Percentiles rank a stretch among this genome's conserved stretches.
Conservation (phyloP, 2,113 vertebrate genomes). For the Prunella himalayana region DNA sequence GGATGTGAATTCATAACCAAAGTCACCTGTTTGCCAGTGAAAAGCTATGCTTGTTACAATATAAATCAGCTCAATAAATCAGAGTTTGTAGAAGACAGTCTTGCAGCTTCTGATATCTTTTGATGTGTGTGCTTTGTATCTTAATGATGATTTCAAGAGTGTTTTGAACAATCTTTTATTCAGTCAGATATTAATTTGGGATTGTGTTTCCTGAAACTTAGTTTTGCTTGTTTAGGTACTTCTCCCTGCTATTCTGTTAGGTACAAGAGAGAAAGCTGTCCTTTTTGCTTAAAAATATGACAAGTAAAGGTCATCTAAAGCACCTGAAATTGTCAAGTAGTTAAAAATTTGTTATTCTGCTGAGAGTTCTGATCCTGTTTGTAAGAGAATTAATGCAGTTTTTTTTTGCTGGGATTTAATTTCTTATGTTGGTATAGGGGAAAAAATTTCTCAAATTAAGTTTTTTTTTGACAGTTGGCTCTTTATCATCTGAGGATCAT, state of each 20-base stretch:
- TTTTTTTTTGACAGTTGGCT: constrained; percentile 82
- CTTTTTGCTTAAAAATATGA: not conserved
- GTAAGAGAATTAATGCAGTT: not conserved
- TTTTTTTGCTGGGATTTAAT: not conserved
- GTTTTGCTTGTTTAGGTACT: not conserved
- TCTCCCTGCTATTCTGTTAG: not conserved
- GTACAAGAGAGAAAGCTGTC: not conserved
- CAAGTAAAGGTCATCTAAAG: not conserved
- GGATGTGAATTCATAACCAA: not conserved
- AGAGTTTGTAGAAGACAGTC: not conserved
- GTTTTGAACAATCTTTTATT: not conserved
- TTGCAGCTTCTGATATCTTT: not conserved
- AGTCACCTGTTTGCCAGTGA: not conserved
- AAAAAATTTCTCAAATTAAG: not conserved
- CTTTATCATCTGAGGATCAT: constrained; percentile 98
- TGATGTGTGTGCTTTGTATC: not conserved
- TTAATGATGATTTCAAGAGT: not conserved
- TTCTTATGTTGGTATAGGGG: not conserved
- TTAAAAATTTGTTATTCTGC: not conserved
- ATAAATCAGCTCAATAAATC: not conserved
- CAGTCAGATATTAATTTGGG: not conserved
- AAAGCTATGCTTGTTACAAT: not conserved
- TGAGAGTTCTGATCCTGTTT: not conserved
- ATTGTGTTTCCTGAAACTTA: not conserved
- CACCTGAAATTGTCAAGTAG: not conserved